Evolutionary conservation across 2,888 invertebrate genomes (phyloP), one percentile per base, ranked within the genome.

Genomic region (Lacanobia oleracea): DNA sequence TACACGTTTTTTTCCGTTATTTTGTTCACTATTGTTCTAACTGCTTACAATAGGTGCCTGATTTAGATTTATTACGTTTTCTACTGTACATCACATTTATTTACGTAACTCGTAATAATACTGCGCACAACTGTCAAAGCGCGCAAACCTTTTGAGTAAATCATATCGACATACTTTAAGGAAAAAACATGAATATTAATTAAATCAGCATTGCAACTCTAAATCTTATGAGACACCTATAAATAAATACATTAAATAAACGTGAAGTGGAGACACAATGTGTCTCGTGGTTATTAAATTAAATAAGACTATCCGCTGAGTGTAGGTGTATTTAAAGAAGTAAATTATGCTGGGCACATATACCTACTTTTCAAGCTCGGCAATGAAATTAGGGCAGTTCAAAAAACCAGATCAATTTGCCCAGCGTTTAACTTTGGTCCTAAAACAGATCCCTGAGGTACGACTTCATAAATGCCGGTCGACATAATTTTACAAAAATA

Each of bases 131-230:
- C 10, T 40, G 40, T 50, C 57, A 12, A 33, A 33, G 33, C 33
- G 4, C 33, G 33, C 33, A 33, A 27, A 37, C 45, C n/a, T 9
- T 54, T 56, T 33, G 16, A 23, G 12, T 67, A 65, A 64, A 23
- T 65, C 4, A 66, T 59, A 51, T 37, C 2, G 5, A 62, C 51
- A 21, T n/a, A 62, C 56, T 67, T 40, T 64, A 43, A 65, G 72
- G 61, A 62, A 68, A 77, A 78, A 72, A 72, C 65, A 76, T 65
- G 53, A 57, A 60, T 48, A 67, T 78, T 66, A 69, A 63, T 43
- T 43, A 43, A 6, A 10, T 72, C 27, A 48, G 48, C 2, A 48
- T 64, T 60, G 33, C 16, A 60, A 63, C 43, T 62, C 37, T 66
- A 45, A 66, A 79, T 63, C 45, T 63, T 45, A 43, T 40, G 43